A percentile compares a stretch with the other conserved stretches of the same genome.
These are phyloP conservation scores for Notechis scutatus DNA, from an alignment of 2,113 vertebrate species.

Conservation along the genomic window DNA sequence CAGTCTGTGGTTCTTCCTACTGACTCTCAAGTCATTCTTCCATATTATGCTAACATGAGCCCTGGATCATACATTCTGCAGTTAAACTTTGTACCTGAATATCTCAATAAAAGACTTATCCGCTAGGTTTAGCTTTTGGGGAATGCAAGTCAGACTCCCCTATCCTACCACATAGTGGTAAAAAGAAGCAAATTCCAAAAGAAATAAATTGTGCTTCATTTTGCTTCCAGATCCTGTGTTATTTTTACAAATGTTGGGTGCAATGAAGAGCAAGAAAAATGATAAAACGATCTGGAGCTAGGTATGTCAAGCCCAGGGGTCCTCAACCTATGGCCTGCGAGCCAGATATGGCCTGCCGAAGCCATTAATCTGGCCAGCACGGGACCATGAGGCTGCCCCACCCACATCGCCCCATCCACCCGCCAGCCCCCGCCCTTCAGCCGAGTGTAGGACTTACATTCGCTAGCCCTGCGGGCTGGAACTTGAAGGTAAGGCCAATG, in stretches of 20 bases:
- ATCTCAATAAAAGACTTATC: background rate
- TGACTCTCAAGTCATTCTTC: too few species aligned
- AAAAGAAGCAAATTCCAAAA: background rate
- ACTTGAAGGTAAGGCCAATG: too few species aligned
- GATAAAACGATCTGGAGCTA: background rate
- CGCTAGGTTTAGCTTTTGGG: background rate
- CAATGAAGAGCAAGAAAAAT: background rate
- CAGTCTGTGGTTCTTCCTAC: background rate
- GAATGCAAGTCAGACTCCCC: background rate
- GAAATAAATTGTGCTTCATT: background rate
- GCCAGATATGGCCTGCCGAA: too few species aligned
- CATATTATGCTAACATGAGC: too few species aligned
- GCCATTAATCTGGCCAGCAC: too few species aligned
- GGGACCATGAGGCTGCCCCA: too few species aligned
- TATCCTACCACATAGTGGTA: background rate
- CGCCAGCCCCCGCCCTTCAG: too few species aligned
- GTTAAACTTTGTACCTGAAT: background rate
- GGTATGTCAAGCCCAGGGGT: background rate
- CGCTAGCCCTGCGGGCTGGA: too few species aligned
- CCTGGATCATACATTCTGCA: background rate
- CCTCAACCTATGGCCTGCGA: too few species aligned
- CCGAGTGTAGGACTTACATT: too few species aligned
- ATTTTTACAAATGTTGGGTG: background rate
- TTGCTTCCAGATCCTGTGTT: background rate
- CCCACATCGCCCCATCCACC: too few species aligned